Percentiles rank a stretch among this genome's conserved stretches.
Evolutionary conservation across 2,113 vertebrate genomes (phyloP).

Genomic region (Chlamydotis undulata): DNA sequence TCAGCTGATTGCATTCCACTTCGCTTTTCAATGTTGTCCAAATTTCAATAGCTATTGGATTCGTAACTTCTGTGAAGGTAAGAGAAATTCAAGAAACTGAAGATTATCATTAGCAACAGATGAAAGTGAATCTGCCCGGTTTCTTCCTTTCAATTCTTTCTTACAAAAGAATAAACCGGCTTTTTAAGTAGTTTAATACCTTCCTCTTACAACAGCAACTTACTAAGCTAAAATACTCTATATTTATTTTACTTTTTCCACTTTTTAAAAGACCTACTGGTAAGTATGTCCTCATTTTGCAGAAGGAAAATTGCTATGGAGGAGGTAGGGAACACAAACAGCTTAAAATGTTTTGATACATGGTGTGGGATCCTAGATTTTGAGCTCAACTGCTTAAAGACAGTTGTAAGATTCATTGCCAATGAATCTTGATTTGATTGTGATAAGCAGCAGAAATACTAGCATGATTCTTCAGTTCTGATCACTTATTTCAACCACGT

Average conservation of each 20-base stretch:
- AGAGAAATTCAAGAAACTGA: background rate
- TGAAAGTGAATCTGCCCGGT: background rate
- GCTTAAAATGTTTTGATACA: background rate
- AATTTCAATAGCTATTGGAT: background rate
- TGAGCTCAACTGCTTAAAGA: background rate
- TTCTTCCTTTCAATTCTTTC: background rate
- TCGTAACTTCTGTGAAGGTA: background rate
- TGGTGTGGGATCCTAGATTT: background rate
- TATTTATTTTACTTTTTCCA: background rate
- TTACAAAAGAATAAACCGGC: background rate
- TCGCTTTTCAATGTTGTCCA: constrained; percentile 29
- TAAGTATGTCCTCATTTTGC: background rate
- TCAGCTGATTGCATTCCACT: constrained; percentile 25
- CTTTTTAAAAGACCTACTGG: background rate
- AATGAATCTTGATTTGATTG: background rate
- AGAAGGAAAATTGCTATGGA: background rate
- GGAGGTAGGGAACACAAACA: background rate
- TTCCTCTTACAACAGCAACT: background rate
- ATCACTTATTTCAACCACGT: background rate
- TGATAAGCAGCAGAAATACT: background rate
- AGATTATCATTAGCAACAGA: background rate
- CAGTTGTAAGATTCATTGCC: background rate
- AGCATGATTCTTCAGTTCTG: background rate
- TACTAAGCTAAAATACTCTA: background rate
- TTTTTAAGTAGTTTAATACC: background rate